Evolutionary conservation across 2,888 invertebrate genomes (phyloP).

Genomic region (Polydrusus pterygomalis): DNA sequence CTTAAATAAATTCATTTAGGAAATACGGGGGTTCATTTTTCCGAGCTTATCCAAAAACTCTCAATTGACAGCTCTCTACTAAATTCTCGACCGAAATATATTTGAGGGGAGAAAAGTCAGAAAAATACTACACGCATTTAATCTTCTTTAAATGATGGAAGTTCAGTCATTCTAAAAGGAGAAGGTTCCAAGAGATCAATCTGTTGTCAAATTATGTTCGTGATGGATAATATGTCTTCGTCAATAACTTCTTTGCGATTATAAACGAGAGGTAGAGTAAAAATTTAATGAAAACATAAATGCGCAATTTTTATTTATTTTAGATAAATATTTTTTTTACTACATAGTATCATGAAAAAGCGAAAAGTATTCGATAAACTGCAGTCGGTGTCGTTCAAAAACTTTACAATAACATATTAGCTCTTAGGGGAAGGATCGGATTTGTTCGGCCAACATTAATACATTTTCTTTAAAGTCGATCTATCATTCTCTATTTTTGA

Average conservation of each 20-base stretch:
- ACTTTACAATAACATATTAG: too few species aligned
- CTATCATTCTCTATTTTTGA: too few species aligned
- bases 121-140: not conserved
- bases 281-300: not conserved
- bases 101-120: not conserved
- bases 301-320: not conserved
- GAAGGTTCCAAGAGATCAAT: not conserved
- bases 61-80: not conserved
- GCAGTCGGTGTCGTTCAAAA: too few species aligned
- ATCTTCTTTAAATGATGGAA: conserved; percentile 4
- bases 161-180: not conserved
- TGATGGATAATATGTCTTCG: not conserved
- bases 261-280: not conserved
- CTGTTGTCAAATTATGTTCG: conserved; percentile 7
- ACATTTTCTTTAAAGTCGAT: too few species aligned
- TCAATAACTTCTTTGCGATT: not conserved
- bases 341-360: too few species aligned
- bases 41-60: too few species aligned
- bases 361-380: too few species aligned
- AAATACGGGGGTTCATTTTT: too few species aligned
- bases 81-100: not conserved
- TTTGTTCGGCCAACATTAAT: too few species aligned
- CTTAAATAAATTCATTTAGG: too few species aligned
- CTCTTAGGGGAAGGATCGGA: too few species aligned
- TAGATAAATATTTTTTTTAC: too few species aligned